Evolutionary conservation across 2,797 vertebrate species (phyloP), one percentile per base, ranked within the genome.

Genomic region (Protosalanx chinensis): DNA sequence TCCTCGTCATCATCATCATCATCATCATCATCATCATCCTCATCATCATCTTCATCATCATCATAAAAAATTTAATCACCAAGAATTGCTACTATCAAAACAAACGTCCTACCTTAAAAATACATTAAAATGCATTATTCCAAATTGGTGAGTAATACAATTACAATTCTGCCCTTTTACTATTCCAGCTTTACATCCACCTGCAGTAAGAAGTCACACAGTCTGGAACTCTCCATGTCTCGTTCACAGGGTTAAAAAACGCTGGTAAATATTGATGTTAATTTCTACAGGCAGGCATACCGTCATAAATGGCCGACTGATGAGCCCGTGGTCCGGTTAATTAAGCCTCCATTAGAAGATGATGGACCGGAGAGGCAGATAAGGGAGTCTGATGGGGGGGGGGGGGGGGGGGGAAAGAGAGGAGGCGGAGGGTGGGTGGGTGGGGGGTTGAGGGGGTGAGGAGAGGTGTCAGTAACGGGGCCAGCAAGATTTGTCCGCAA

Each of bases 211-310:
- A 76, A 77, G 66, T 59, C 74, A 72, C 70, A 83, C 66, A 79
- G 64, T 66, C 61, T 71, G 62, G 79, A 70, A 33, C 62, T 16
- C 20, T 41, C 62, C 2, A 32, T 8, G 7, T 23, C 41, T 56
- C 41, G 13, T 53, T 27, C 51, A 82, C 82, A 80, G 71, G 64
- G 74, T 68, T 67, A 77, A 81, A 83, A 85, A 83, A 84, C 82
- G 82, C 73, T 76, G 77, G 80, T 88, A 81, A 89, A 86, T 82
- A 87, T 79, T 86, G 74, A 81, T 84, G 72, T 87, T 86, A 86
- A 86, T 81, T 84, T 70, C 81, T 73, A 80, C 60, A 68, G 73
- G 37, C 74, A 62, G 53, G 64, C 72, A 49, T 72, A 59, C 57
- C 61, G 60, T 30, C 29, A 30, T 58, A 68, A 73, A 62, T 63